phyloP scores from a whole-genome alignment of 2,113 vertebrate genomes.

The Actinemys pallida region DNA sequence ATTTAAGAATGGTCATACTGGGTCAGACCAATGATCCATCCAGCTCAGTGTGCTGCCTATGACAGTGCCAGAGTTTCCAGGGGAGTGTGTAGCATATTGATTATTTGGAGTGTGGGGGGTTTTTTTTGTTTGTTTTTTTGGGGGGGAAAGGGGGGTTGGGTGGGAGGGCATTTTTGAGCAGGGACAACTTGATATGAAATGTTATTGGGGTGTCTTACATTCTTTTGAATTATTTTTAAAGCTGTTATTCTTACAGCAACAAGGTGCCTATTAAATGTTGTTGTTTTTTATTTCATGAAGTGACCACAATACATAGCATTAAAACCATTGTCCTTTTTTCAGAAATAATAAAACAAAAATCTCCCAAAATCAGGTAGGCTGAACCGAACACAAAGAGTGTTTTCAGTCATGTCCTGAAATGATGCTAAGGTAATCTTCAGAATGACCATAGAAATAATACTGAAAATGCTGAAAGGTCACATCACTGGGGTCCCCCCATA shows the following conservation, averaged over 20 bases:
- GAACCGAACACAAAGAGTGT: neutral
- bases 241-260: neutral
- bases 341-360: neutral
- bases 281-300: neutral
- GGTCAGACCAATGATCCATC: neutral
- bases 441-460: neutral
- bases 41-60: neutral
- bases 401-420: neutral
- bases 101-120: neutral
- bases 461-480: neutral
- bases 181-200: neutral
- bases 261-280: fast-evolving
- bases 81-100: neutral
- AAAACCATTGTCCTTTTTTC: neutral
- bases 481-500: neutral
- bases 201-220: neutral
- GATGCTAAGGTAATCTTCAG: neutral
- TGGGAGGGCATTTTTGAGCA: neutral
- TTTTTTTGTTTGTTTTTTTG: neutral
- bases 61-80: neutral
- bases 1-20: neutral
- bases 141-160: too few species aligned
- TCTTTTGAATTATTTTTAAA: neutral
- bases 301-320: neutral
- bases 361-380: neutral